Conservation (phyloP, 2,888 invertebrate genomes). For the Acrobasis repandana region DNA sequence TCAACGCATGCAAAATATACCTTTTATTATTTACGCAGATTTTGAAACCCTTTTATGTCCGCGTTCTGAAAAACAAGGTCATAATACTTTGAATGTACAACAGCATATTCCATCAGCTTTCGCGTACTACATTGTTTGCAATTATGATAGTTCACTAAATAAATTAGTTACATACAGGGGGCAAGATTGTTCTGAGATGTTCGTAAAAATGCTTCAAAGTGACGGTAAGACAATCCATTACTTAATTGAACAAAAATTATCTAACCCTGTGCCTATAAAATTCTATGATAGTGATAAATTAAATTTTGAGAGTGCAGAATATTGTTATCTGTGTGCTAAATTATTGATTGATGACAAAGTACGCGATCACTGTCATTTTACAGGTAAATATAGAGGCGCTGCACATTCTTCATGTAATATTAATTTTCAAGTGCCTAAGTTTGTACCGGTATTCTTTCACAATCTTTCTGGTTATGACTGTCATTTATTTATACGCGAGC, state of each 20-base stretch:
- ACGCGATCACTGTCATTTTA: conserved; percentile 10
- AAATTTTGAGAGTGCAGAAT: neutral
- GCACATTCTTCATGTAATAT: conserved; percentile 19
- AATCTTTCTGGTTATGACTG: conserved; percentile 24
- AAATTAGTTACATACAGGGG: conserved; percentile 3
- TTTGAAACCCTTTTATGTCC: neutral
- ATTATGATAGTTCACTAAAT: neutral
- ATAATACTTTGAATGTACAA: neutral
- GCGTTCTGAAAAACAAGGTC: neutral
- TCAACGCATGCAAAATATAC: neutral
- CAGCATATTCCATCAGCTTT: neutral
- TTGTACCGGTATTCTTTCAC: conserved; percentile 22
- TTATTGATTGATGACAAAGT: neutral
- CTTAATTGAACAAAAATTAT: neutral
- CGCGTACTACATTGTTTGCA: too few relatives aligned
- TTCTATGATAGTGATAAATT: neutral
- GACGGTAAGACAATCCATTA: neutral
- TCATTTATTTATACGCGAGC: conserved; percentile 20
- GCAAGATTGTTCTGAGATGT: neutral
- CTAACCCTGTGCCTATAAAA: neutral
- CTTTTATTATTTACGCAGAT: neutral
- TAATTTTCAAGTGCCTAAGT: neutral
- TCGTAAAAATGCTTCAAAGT: neutral
- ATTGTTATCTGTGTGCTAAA: neutral
- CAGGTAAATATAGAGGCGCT: conserved; percentile 19